phyloP scores from a whole-genome alignment of 37 sponge, comb jelly and placozoan genomes.

The Halisarca cf. caerulea region DNA sequence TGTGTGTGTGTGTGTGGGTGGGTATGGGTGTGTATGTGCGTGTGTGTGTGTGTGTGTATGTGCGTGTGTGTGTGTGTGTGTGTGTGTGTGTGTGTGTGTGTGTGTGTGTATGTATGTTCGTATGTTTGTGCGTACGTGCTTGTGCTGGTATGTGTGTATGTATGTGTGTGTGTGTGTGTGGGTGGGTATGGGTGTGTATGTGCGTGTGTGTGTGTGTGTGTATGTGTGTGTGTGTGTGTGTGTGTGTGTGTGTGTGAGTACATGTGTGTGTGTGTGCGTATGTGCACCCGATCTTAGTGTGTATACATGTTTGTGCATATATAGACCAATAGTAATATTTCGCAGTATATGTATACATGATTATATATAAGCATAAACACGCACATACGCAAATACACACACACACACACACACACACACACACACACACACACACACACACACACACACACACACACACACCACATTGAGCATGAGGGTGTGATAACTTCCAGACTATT shows the following conservation, averaged over 20 bases:
- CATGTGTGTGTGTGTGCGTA: neutral
- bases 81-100: slow-evolving; percentile 16
- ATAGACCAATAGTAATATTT: too few species aligned
- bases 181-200: neutral
- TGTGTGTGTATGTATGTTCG: neutral
- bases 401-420: too few species aligned
- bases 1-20: slow-evolving; percentile 12
- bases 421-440: too few species aligned
- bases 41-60: neutral
- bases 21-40: neutral
- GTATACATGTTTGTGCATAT: too few species aligned
- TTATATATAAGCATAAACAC: too few species aligned
- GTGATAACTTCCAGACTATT: too few species aligned
- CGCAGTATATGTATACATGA: too few species aligned
- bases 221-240: neutral
- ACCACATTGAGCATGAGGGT: too few species aligned
- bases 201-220: neutral
- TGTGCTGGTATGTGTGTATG: neutral
- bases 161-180: neutral
- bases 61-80: slow-evolving; percentile 13
- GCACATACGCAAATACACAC: too few species aligned
- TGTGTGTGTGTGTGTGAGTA: neutral
- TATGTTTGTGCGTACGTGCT: neutral
- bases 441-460: too few species aligned
- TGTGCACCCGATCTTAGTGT: too few species aligned